Conservation (phyloP, 2,888 invertebrate genomes). For the Eristalinus aeneus region DNA sequence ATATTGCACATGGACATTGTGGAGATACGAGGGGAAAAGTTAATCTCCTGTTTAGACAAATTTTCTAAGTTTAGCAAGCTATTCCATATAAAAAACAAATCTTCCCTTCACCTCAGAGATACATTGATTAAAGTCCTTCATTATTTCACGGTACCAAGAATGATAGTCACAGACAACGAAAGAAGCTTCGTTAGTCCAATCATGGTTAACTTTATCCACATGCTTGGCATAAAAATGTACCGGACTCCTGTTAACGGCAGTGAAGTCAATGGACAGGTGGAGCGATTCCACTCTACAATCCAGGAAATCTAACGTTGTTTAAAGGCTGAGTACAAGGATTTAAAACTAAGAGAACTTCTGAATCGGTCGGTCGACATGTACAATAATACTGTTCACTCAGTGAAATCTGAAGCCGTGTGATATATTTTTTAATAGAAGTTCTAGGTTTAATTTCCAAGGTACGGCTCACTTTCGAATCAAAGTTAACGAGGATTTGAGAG, state of each 20-base stretch:
- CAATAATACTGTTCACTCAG: not conserved
- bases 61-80: conserved; percentile 5
- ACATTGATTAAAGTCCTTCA: not conserved
- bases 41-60: conserved; percentile 7
- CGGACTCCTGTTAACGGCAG: not conserved
- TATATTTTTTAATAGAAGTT: too few relatives aligned
- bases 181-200: not conserved
- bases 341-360: not conserved
- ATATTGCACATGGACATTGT: not conserved
- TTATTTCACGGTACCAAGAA: not conserved
- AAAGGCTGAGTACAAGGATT: not conserved
- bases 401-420: too few relatives aligned
- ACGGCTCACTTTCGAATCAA: too few relatives aligned
- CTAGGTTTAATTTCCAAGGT: too few relatives aligned
- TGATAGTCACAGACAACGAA: not conserved
- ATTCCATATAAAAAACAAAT: not conserved
- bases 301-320: not conserved
- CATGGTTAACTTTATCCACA: not conserved
- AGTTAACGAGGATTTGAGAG: too few relatives aligned
- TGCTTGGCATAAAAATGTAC: not conserved
- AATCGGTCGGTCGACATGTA: not conserved
- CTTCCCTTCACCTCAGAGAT: not conserved
- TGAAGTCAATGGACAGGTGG: not conserved
- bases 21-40: not conserved
- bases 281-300: not conserved